Base-by-base conservation (phyloP, 2,113 vertebrate species). In the Drymodes brunneopygia region DNA sequence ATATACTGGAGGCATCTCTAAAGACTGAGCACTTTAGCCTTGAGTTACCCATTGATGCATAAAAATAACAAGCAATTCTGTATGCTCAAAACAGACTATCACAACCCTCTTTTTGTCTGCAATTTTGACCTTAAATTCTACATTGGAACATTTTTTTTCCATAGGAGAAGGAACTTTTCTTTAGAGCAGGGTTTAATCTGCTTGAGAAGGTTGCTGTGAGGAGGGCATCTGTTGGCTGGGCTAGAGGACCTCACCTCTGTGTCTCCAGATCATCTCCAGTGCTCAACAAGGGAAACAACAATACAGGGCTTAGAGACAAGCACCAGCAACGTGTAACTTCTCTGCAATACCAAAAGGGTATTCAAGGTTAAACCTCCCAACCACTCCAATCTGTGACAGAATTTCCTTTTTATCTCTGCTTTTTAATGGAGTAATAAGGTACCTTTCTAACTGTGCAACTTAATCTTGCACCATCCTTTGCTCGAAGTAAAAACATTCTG, bases 291-390 rank as follows among this genome's bases (percentile, higher is more conserved):
- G 22, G 20, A 35, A 72, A 60, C 6, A 69, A 6, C 18, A 57
- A 18, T 6, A 19, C 25, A 40, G 62, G 31, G 40, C 36, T 83
- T 60, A 38, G 18, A 36, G 81, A 82, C 11, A n/a, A 64, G 10
- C 7, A 18, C 0, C 0, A 42, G 40, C 8, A 51, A 13, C 0
- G 0, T 50, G 35, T 42, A 57, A 42, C 33, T 35, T 45, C 69
- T 61, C 51, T 53, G 17, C 3, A 4, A 22, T 53, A 67, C 31
- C 44, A 58, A 40, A 69, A 86, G 45, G 5, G 3, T 72, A 7
- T 57, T 73, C 54, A 57, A 61, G 25, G 33, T 77, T 91, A 80
- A 88, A 61, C 70, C 72, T 80, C n/a, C 24, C 15, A 81, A 16
- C 16, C 20, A 31, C 28, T 36, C 21, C 2, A 81, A 69, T n/a